Base-by-base conservation (phyloP, 2,113 vertebrate genomes). In the Opisthocomus hoazin region DNA sequence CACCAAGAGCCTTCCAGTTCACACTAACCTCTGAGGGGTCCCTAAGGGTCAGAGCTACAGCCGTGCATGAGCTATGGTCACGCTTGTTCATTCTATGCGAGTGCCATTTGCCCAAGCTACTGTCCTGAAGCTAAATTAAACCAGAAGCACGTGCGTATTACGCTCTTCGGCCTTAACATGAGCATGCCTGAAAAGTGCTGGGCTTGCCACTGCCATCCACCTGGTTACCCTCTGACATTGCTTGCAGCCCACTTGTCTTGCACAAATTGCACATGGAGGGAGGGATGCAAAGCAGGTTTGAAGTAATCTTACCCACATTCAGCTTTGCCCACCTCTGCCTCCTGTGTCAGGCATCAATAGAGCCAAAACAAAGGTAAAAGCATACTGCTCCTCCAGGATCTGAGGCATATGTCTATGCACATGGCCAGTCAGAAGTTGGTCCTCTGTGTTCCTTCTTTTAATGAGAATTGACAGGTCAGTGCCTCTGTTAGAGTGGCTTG, bases 61-160 rank as follows among this genome's bases (percentile, higher is more conserved):
- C 48, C 0, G 0, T 7, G 6, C 10, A 0, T 0, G 7, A 19
- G 15, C 9, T 53, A 27, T 20, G 7, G n/a, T 34, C 74, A 22
- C 51, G 70, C 39, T 6, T 19, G 11, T 19, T 77, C 45, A 12
- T 12, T 6, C 30, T 48, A 6, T 0, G 4, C 2, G 6, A 75
- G 27, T 2, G 0, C 37, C 32, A 1, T 39, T 64, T 45, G 39
- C 64, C 75, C 13, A 43, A 68, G 30, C 36, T 63, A 14, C 51
- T 32, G 36, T 45, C 75, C 41, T 2, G 22, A 58, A 75, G n/a
- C 4, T 80, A 26, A 69, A 61, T 8, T 32, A 60, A 48, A 48
- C 15, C 27, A 75, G 50, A 46, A 79, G 15, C 14, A 18, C 0
- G 2, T 8, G 5, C 50, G 3, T 45, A 3, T 3, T 48, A 13